Evolutionary conservation across 2,797 vertebrate genomes (phyloP).

Genomic region (Rhinella marina): DNA sequence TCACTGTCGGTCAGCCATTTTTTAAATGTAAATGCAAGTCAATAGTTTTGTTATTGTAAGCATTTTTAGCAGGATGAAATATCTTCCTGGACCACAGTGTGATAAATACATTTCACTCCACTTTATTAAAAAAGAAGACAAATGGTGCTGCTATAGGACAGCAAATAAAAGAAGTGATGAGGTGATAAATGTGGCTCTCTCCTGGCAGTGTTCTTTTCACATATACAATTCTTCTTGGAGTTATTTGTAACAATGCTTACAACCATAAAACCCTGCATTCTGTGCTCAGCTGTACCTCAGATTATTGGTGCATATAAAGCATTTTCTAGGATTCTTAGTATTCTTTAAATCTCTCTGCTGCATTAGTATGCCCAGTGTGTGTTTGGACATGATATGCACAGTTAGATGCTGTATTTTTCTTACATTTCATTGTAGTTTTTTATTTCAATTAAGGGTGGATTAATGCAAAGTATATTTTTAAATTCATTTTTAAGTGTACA

Average conservation of each 20-base stretch:
- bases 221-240: neutral
- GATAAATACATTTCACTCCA: neutral
- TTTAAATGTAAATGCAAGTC: neutral
- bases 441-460: neutral
- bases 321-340: neutral
- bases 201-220: neutral
- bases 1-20: neutral
- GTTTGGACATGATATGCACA: neutral
- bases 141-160: neutral
- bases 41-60: conserved; percentile 5
- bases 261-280: neutral
- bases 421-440: conserved; percentile 18
- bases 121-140: conserved; percentile 24
- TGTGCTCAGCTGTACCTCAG: neutral
- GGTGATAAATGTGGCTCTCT: conserved; percentile 36
- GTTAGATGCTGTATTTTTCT: neutral
- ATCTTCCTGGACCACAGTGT: neutral
- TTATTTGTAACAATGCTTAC: conserved; percentile 25
- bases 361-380: neutral
- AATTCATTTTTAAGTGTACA: neutral
- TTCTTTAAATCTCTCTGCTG: conserved; percentile 16
- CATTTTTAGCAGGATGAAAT: neutral
- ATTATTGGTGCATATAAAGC: conserved; percentile 9
- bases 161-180: conserved; percentile 28
- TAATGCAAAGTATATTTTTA: neutral